These are phyloP conservation scores for Micromys minutus DNA, from an alignment of 2,113 vertebrate genomes.

Conservation along the genomic window DNA sequence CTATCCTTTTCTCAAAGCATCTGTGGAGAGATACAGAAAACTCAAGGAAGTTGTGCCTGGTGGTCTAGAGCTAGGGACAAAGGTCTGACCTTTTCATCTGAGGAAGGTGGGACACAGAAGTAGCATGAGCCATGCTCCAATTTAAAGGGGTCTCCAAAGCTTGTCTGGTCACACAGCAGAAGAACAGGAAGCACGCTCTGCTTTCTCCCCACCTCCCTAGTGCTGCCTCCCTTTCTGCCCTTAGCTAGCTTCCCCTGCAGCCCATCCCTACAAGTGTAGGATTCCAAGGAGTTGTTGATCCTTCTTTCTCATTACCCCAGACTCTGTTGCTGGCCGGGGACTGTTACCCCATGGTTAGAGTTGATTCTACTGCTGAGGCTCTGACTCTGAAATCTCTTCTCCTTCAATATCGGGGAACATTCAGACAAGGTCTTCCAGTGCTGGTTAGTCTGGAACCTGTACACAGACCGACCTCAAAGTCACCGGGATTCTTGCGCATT, in stretches of 20 bases:
- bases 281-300: fast-evolving
- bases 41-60: background rate
- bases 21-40: background rate
- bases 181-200: background rate
- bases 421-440: background rate
- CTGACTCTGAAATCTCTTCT: background rate
- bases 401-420: background rate
- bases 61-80: background rate
- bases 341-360: background rate
- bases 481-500: background rate
- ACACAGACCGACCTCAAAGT: background rate
- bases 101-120: background rate
- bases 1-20: background rate
- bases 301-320: background rate
- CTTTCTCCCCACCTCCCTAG: background rate
- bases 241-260: background rate
- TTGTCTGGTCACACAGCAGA: background rate
- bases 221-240: background rate
- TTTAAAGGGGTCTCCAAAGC: background rate
- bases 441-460: background rate
- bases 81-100: background rate
- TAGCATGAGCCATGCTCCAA: background rate
- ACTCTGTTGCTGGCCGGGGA: background rate
- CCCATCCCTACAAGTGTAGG: background rate
- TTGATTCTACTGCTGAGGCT: background rate